Evolutionary conservation across 2,888 invertebrate genomes (phyloP).

Genomic region (Nomada goodeniana): DNA sequence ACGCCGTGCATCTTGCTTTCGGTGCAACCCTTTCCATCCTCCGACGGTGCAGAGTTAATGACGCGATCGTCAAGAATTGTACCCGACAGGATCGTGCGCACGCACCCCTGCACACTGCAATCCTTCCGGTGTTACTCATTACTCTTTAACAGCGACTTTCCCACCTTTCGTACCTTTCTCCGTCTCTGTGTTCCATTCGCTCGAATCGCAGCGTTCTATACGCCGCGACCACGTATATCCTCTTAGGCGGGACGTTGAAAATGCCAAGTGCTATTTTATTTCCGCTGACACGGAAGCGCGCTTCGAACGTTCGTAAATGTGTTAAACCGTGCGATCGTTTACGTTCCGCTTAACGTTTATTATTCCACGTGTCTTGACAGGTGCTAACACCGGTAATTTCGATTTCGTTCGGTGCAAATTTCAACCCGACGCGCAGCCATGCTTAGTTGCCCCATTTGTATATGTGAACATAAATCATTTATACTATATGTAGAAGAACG

Average conservation of each 20-base stretch:
- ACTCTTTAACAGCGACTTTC: constrained; percentile 73
- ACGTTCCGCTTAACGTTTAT: neutral
- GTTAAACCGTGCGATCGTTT: neutral
- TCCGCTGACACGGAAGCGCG: neutral
- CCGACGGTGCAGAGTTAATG: constrained; percentile 68
- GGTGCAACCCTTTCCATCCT: constrained; percentile 28
- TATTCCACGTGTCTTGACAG: neutral
- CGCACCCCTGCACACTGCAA: constrained; percentile 73
- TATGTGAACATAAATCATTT: too few relatives aligned
- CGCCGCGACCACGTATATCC: neutral
- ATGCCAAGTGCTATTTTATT: constrained; percentile 18
- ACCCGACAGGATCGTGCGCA: constrained; percentile 71
- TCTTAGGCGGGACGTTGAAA: constrained; percentile 6
- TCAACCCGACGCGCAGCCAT: too few relatives aligned
- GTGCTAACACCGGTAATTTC: neutral
- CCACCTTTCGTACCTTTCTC: constrained; percentile 28
- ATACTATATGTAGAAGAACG: neutral
- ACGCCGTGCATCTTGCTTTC: constrained; percentile 1
- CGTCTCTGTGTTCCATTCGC: neutral
- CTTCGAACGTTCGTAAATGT: neutral
- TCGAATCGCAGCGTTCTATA: neutral
- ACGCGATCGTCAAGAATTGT: constrained; percentile 76
- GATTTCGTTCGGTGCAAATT: neutral
- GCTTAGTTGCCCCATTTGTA: too few relatives aligned
- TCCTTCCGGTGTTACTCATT: constrained; percentile 79